phyloP scores from a whole-genome alignment of 2,113 vertebrate genomes.

The Isichthys henryi region DNA sequence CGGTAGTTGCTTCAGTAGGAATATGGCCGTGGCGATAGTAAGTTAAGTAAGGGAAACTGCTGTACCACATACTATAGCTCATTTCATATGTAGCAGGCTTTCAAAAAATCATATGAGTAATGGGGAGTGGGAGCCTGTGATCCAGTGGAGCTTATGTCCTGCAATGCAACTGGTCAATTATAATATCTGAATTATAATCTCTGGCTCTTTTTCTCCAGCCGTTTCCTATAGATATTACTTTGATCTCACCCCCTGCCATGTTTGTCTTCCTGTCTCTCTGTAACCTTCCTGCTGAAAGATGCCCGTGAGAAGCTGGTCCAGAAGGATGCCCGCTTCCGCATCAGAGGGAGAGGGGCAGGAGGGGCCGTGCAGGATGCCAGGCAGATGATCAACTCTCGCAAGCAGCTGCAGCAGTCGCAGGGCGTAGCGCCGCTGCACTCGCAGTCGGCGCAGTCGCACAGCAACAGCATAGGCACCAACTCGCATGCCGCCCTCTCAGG shows the following conservation, averaged over 20 bases:
- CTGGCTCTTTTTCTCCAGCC: not conserved
- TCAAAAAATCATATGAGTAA: not conserved
- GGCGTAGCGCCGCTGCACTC: constrained; percentile 30
- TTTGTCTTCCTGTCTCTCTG: not conserved
- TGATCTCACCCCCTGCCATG: not conserved
- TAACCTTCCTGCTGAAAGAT: constrained; percentile 71
- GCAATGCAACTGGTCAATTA: no score
- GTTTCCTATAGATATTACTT: not conserved
- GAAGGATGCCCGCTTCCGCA: constrained; percentile 91
- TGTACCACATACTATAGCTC: not conserved
- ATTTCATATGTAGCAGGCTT: not conserved
- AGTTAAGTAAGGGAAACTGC: not conserved
- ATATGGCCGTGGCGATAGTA: not conserved
- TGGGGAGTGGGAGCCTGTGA: not conserved
- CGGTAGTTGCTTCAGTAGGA: not conserved
- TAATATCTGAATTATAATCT: not conserved
- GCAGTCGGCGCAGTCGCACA: constrained; percentile 56
- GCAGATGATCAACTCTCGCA: constrained; percentile 90
- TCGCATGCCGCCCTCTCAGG: constrained; percentile 43
- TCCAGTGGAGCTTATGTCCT: no score
- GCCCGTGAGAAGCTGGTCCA: constrained; percentile 83
- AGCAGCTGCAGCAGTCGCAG: constrained; percentile 54
- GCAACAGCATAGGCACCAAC: constrained; percentile 30
- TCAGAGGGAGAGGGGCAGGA: constrained; percentile 52
- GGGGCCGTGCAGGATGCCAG: constrained; percentile 74